Base-by-base conservation (phyloP, 2,888 invertebrate genomes). In the Drosophila gaucha region DNA sequence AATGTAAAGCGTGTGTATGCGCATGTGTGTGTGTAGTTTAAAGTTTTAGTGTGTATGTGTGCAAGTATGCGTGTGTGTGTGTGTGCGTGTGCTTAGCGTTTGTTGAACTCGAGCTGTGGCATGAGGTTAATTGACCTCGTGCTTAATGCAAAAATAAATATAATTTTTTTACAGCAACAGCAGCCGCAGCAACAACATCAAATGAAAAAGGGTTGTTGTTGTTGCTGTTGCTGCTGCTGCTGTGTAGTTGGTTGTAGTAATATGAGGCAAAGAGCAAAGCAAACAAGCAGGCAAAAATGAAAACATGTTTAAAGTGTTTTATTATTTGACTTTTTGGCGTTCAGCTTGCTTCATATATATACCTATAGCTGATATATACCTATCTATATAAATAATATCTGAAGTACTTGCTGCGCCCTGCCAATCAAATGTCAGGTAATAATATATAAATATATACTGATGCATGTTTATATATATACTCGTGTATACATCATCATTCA, bases 71-170 rank as follows among this genome's bases (percentile, higher is more conserved):
- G n/a, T 38, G 20, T 69, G 31, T 46, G 46, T 46, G 18, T 66
- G 55, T 63, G 46, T 70, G 60, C 59, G 62, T 73, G 65, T 73
- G 69, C 66, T 62, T 80, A 74, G 87, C 89, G 89, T 89, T 90
- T 90, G 88, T 90, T 90, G 89, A 90, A 90, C 90, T 88, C 79
- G 65, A 63, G 72, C 63, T 73, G 68, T 74, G 82, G 88, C 80
- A 80, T 84, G 84, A 82, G 89, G 88, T 89, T 90, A 90, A 90
- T 90, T 90, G 90, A 90, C 90, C 90, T 90, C 90, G 90, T 89
- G 90, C 89, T 85, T 80, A 90, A 90, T 86, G 87, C 79, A 89
- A 77, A 87, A 84, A 79, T 88, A 84, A 84, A 84, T 84, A 86
- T 80, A 86, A 77, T 82, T 85, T 74, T 67, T 70, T 55, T 57